Percentiles rank a stretch among this genome's conserved stretches.
Evolutionary conservation across 2,888 invertebrate genomes (phyloP).

Genomic region (Nomada lathburiana): DNA sequence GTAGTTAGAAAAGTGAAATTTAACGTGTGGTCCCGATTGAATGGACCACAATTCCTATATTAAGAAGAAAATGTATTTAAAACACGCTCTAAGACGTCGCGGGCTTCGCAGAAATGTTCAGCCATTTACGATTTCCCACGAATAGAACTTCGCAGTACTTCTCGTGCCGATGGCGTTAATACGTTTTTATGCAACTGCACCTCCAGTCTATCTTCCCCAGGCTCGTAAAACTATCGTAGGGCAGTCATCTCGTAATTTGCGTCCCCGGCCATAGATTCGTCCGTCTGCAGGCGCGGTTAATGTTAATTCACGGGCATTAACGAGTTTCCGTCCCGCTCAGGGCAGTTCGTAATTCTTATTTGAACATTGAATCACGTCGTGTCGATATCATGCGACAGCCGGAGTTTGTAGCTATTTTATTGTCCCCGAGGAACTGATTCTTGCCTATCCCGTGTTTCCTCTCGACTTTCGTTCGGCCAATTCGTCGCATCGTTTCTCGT

Average conservation of each 20-base stretch:
- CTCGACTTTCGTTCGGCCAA: conserved; percentile 17
- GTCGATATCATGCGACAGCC: conserved; percentile 51
- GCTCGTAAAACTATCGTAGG: not conserved
- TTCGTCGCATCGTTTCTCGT: conserved; percentile 54
- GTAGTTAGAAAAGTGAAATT: too few species aligned
- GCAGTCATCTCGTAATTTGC: conserved; percentile 1
- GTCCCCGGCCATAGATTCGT: not conserved
- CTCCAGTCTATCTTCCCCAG: not conserved
- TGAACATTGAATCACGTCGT: conserved; percentile 45
- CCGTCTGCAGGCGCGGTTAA: not conserved
- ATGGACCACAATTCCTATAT: too few species aligned
- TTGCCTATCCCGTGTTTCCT: conserved; percentile 27
- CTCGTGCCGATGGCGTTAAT: not conserved
- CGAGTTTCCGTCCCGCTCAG: not conserved
- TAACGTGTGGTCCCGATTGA: too few species aligned
- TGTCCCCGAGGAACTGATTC: conserved; percentile 62
- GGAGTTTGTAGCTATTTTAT: conserved; percentile 63
- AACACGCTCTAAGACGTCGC: too few species aligned
- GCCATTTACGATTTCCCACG: too few species aligned
- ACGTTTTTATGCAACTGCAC: not conserved
- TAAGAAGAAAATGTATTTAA: too few species aligned
- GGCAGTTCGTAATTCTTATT: conserved; percentile 22
- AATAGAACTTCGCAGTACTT: too few species aligned
- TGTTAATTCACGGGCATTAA: conserved; percentile 17
- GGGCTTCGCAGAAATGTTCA: too few species aligned